Evolutionary conservation across 2,888 invertebrate species (phyloP).

Genomic region (Agrotis ipsilon): DNA sequence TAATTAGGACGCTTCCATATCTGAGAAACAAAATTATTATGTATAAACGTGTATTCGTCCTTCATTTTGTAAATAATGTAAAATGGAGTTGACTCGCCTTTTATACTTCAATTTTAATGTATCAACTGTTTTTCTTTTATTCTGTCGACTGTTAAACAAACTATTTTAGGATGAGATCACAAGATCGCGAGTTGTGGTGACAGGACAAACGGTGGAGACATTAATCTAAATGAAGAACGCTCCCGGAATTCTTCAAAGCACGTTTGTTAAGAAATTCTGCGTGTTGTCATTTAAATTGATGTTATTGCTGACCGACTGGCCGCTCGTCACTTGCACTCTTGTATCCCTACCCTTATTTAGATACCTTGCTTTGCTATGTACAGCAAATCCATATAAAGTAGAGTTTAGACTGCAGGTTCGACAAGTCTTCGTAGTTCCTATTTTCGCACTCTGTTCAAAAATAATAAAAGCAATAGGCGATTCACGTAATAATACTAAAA

Average conservation of each 20-base stretch:
- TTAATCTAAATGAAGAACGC: slow-evolving; percentile 61
- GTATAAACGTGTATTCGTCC: slow-evolving; percentile 52
- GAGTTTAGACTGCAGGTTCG: slow-evolving; percentile 52
- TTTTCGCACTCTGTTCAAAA: slow-evolving; percentile 68
- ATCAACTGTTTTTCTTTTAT: slow-evolving; percentile 53
- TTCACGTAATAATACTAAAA: slow-evolving; percentile 63
- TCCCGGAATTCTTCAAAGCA: slow-evolving; percentile 40
- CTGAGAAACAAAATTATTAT: slow-evolving; percentile 71
- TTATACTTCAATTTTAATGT: slow-evolving; percentile 75
- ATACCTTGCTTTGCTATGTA: slow-evolving; percentile 71
- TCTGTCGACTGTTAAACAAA: slow-evolving; percentile 54
- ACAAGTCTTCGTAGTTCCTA: slow-evolving; percentile 75
- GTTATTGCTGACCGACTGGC: slow-evolving; percentile 24
- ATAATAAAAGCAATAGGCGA: slow-evolving; percentile 61
- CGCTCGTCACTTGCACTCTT: slow-evolving; percentile 15
- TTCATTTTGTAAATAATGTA: slow-evolving; percentile 67
- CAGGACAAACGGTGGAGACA: slow-evolving; percentile 52
- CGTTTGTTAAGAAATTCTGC: slow-evolving; percentile 28
- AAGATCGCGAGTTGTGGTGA: slow-evolving; percentile 59
- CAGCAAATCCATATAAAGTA: slow-evolving; percentile 57
- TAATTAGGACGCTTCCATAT: slow-evolving; percentile 76
- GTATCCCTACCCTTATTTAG: slow-evolving; percentile 46
- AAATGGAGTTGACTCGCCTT: slow-evolving; percentile 68
- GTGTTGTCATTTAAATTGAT: slow-evolving; percentile 44
- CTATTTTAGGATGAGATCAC: slow-evolving; percentile 63